Evolutionary conservation across 2,797 vertebrate species (phyloP).

Genomic region (Merluccius polli): DNA sequence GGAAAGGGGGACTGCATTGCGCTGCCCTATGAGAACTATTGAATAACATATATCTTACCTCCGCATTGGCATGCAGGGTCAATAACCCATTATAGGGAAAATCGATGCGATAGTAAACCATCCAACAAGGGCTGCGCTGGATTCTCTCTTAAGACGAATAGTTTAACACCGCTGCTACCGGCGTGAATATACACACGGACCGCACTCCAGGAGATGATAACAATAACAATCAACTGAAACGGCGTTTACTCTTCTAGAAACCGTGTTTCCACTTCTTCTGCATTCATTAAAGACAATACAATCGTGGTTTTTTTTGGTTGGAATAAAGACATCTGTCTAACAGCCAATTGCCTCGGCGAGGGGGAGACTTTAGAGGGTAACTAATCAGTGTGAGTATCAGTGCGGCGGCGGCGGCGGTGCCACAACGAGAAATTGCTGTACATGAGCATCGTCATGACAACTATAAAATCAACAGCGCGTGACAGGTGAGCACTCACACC

Average conservation of each 20-base stretch:
- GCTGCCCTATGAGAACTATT: not conserved
- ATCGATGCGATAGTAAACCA: not conserved
- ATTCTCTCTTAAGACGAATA: too few species aligned
- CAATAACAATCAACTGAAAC: not conserved
- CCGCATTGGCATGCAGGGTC: not conserved
- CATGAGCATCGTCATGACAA: not conserved
- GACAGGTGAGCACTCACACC: not conserved
- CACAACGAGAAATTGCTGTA: not conserved
- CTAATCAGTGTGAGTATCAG: not conserved
- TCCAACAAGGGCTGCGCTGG: not conserved
- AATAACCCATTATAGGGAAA: not conserved
- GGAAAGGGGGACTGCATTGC: not conserved
- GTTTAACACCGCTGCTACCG: not conserved
- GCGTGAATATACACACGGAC: not conserved
- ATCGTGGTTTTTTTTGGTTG: not conserved
- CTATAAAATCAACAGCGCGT: not conserved
- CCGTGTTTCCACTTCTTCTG: not conserved
- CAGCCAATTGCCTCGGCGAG: not conserved
- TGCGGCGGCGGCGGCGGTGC: not conserved
- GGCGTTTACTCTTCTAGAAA: not conserved
- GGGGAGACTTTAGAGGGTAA: not conserved
- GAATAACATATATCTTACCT: not conserved
- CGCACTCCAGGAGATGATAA: not conserved
- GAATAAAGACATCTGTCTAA: not conserved
- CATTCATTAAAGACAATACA: not conserved